Evolutionary conservation across 1,140 invertebrate genomes (phyloP).

Genomic region (Chymomyza costata): DNA sequence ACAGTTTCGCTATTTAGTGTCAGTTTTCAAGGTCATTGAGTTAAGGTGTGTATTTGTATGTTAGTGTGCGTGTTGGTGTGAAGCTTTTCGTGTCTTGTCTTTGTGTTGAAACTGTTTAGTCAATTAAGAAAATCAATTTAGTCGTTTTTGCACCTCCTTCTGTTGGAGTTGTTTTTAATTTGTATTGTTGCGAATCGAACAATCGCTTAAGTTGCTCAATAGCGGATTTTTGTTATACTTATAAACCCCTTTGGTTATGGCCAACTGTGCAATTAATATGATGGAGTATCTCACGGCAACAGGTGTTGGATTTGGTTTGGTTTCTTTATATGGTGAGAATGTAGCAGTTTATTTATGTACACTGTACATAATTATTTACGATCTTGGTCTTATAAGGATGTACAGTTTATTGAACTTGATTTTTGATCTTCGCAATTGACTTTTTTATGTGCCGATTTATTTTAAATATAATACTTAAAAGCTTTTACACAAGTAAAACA

Average conservation of each 20-base stretch:
- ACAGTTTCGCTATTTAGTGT: slow-evolving; percentile 11
- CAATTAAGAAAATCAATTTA: slow-evolving; percentile 67
- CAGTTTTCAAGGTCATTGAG: slow-evolving; percentile 54
- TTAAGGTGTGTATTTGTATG: slow-evolving; percentile 27
- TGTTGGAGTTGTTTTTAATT: slow-evolving; percentile 7
- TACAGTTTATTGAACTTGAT: too few relatives aligned
- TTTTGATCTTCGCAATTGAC: too few relatives aligned
- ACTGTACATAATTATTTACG: too few relatives aligned
- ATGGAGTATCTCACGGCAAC: slow-evolving; percentile 20
- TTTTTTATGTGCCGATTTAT: too few relatives aligned
- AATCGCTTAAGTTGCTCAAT: slow-evolving; percentile 39
- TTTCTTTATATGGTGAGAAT: slow-evolving; percentile 5
- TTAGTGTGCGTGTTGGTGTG: slow-evolving; percentile 18
- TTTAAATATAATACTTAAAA: too few relatives aligned
- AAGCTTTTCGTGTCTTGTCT: background rate
- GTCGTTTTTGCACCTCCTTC: slow-evolving; percentile 41
- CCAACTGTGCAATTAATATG: background rate
- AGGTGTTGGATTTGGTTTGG: slow-evolving; percentile 16
- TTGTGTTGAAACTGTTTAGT: slow-evolving; percentile 54
- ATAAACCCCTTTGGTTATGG: too few relatives aligned
- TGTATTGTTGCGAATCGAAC: slow-evolving; percentile 36
- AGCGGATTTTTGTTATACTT: slow-evolving; percentile 38
- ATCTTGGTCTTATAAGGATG: too few relatives aligned
- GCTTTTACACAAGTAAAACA: too few relatives aligned
- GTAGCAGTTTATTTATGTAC: too few relatives aligned